Evolutionary conservation across 1,140 invertebrate species (phyloP), one percentile per base, ranked within the genome.

Genomic region (Muscidifurax raptorellus): DNA sequence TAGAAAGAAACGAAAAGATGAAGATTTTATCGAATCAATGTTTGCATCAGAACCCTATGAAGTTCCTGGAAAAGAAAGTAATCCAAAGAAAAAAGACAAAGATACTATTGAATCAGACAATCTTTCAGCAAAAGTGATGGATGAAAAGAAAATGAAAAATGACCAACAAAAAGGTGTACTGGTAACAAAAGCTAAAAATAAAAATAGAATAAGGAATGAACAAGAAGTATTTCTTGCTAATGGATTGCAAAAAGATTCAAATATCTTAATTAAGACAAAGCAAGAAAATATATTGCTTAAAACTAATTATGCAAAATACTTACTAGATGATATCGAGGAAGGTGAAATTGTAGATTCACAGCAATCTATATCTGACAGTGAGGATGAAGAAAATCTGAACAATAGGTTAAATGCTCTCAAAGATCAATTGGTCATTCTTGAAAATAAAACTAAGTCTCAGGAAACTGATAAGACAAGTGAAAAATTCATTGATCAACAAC

Each of bases 291-390:
- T 69, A 27, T 3, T 66, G 64, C 64, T 66, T 66, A 66, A 27
- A 72, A 71, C 18, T 36, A 18, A 71, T n/a, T 27, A 47, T 44
- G 1, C 18, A 13, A 71, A 71, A 71, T 71, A 28, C 7, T 25
- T 30, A 30, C 10, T 59, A 15, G 27, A 83, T 36, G 64, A 67
- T 4, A 27, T 86, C 67, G 71, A 86, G 47, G 80, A 75, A 13
- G 86, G 86, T 79, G 83, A 87, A 47, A 87, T 85, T 79, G 25
- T 80, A 9, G 80, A 80, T 85, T 80, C 66, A 52, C 44, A 44
- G 12, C 7, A 47, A 36, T 4, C 52, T 18, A 44, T 47, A 6
- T 59, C 6, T 59, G 52, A 59, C 15, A 47, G 44, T n/a, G 52
- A n/a, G 18, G 52, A 59, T n/a, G 52, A 59, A 18, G 52, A 59